These are phyloP conservation scores for Solenopsis fugax DNA, from an alignment of 1,140 invertebrate genomes.

Conservation along the genomic window DNA sequence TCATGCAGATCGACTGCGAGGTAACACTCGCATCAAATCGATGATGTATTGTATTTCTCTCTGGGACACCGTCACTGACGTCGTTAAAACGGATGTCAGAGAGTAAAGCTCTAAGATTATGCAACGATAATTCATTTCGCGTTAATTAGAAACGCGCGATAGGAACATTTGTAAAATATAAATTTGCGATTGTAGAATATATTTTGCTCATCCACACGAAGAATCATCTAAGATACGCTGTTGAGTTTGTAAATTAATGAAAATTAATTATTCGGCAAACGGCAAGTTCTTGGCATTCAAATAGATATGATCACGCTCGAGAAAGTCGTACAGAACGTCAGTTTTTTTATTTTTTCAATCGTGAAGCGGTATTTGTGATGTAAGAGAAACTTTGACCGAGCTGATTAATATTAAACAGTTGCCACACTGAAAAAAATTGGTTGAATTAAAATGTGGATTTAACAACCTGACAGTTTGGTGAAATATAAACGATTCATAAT, in stretches of 20 bases:
- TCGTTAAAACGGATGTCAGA: neutral
- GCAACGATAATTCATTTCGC: slow-evolving; percentile 25
- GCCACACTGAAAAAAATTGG: too few species aligned
- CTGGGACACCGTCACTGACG: neutral
- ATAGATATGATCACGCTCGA: neutral
- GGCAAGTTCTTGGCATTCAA: neutral
- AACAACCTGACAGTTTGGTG: too few species aligned
- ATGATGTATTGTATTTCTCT: slow-evolving; percentile 15
- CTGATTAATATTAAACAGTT: neutral
- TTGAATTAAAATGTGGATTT: too few species aligned
- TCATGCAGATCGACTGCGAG: neutral
- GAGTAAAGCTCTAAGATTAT: slow-evolving; percentile 8
- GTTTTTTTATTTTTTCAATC: neutral
- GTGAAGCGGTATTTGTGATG: slow-evolving; percentile 4
- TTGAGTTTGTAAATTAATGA: neutral
- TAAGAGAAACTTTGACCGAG: neutral
- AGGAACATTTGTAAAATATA: neutral
- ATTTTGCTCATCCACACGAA: neutral
- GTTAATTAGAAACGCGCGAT: neutral
- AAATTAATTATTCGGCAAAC: neutral
- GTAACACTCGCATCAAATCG: neutral
- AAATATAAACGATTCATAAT: too few species aligned
- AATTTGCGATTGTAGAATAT: neutral
- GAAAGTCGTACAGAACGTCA: neutral
- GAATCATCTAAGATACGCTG: neutral